These are phyloP conservation scores for Hozukius guyotensis DNA, from an alignment of 2,797 vertebrate genomes.

Conservation along the genomic window DNA sequence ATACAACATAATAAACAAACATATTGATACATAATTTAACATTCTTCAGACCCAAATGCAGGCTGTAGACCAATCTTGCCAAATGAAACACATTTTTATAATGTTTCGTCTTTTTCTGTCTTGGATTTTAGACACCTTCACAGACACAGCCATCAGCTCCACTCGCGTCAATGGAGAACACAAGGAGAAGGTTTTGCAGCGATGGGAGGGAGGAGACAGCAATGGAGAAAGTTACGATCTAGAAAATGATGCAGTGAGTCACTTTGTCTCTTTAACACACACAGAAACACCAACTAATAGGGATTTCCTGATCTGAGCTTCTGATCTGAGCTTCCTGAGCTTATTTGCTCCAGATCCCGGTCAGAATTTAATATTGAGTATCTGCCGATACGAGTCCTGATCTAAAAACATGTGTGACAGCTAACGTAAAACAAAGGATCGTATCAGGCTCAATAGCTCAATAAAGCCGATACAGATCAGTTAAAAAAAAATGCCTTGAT, in stretches of 20 bases:
- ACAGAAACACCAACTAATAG: neutral
- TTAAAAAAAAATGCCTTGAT: neutral
- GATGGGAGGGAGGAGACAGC: conserved; percentile 93
- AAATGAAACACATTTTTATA: neutral
- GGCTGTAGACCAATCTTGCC: neutral
- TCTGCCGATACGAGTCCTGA: neutral
- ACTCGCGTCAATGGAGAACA: conserved; percentile 92
- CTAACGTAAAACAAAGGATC: neutral
- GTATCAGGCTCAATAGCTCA: neutral
- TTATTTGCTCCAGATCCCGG: neutral
- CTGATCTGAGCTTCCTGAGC: neutral
- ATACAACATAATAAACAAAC: too few species aligned
- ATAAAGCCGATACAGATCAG: neutral
- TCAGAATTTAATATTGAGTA: neutral
- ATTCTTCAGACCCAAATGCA: neutral
- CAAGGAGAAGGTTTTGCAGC: conserved; percentile 92
- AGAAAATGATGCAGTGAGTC: conserved; percentile 89
- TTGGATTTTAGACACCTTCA: conserved; percentile 87
- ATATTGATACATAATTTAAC: neutral
- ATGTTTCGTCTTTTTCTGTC: neutral
- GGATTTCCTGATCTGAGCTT: neutral
- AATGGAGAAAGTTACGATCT: conserved; percentile 92
- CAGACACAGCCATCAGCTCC: conserved; percentile 90
- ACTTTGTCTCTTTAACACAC: neutral
- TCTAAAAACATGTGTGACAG: neutral